Evolutionary conservation across 2,113 vertebrate species (phyloP), one percentile per base, ranked within the genome.

Genomic region (Cavia porcellus): DNA sequence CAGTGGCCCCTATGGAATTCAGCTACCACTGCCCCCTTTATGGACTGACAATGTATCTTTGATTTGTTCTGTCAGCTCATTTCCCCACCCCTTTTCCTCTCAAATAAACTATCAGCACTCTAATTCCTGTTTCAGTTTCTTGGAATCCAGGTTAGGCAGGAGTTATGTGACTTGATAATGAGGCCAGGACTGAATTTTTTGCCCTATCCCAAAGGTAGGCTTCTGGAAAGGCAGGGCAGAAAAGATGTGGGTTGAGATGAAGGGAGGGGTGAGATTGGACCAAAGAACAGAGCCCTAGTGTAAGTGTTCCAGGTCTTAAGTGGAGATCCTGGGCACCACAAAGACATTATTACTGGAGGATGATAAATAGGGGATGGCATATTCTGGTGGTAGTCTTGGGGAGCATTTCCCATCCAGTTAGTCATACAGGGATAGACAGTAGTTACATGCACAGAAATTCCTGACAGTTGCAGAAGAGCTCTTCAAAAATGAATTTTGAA

Each of bases 321-420:
- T 2, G 4, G 45, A n/a, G 57, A 35, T 8, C 83, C 30, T 38
- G 0, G 24, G 61, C 17, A 7, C 61, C 47, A 0, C 8, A 55
- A 42, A 45, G 86, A 19, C 28, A 32, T 45, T 72, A 19, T 22
- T 28, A 15, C 25, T 12, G 7, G 17, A 35, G 9, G 11, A 22
- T 1, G 1, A 38, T 57, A 77, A n/a, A 24, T 38, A 74, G 12
- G 14, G 25, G 55, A 5, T 57, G 30, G 28, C 59, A 66, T 52
- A 30, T 95, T 30, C 30, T 42, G 32, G 20, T 0, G 1, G 66
- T 14, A 6, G 1, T 35, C 22, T 55, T 68, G 81, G 42, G 15
- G 35, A 42, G 25, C 4, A 0, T n/a, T 75, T 91, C 59, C 7
- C 11, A 88, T 55, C 72, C 57, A 57, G 24, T 30, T 92, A n/a